Base-by-base conservation (phyloP, 2,888 invertebrate species). In the Dermolepida albohirtum region DNA sequence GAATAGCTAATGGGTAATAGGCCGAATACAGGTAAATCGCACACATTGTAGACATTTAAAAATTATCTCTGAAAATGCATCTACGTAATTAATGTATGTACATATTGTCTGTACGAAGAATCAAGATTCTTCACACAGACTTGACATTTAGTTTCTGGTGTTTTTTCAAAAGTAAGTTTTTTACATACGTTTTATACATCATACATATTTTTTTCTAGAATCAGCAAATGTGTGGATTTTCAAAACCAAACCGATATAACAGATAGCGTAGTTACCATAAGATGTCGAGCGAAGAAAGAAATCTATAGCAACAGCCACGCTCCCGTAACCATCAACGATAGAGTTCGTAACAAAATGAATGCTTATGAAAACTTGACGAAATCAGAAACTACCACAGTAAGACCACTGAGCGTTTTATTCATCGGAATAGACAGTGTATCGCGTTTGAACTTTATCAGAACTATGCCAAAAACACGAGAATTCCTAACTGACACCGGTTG, bases 361-460 rank as follows among this genome's bases (percentile, higher is more conserved):
- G 34, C 12, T 6, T 2, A 47, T 22, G 79, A 86, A 76, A 64
- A 63, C 49, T 14, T 67, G 14, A 66, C 68, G 8, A 54, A 54
- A 11, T 41, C 44, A 8, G 17, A 69, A 12, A 50, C 10, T 4
- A 22, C 51, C 0, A 1, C 22, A 1, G 1, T 22, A 22, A 51
- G 57, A 17, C 73, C 72, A 1, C 47, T 90, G 14, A 92, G 90
- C 78, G 89, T 96, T 0, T 82, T 96, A 34, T 85, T 95, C 78
- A 80, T 97, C 14, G 96, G 95, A 44, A 90, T 96, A 75, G 95
- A 96, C 78, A 93, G 94, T 50, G 90, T 96, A 75, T 95, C 96
- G 0, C 83, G 94, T 66, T 84, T 92, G 47, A 93, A 95, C 78
- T 87, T 94, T 66, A 86, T 89, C 16, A 86, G 93, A 59, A 89